phyloP scores from a whole-genome alignment of 2,888 invertebrate genomes.

The Proisotoma minuta region DNA sequence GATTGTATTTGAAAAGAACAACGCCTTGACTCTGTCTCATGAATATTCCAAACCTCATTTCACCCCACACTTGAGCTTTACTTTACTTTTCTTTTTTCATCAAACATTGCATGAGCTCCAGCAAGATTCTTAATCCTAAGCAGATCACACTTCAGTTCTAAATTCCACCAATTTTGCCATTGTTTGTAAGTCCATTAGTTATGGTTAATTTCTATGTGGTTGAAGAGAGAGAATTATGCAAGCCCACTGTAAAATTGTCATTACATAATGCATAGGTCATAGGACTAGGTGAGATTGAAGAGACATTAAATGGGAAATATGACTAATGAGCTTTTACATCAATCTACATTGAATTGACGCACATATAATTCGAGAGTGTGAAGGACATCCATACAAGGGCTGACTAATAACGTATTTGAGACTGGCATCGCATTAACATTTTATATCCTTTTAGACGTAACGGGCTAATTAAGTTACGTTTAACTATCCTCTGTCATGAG shows the following conservation, averaged over 20 bases:
- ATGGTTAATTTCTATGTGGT: background rate
- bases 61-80: constrained; percentile 11
- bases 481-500: no score
- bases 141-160: constrained; percentile 15
- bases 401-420: no score
- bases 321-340: background rate
- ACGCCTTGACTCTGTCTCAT: constrained; percentile 14
- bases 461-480: no score
- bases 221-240: background rate
- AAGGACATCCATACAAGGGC: background rate
- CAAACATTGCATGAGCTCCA: constrained; percentile 10
- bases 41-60: constrained; percentile 27
- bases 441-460: no score
- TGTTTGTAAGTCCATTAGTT: background rate
- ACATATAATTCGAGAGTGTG: background rate
- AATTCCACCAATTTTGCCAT: background rate
- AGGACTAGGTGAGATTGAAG: background rate
- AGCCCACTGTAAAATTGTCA: no score
- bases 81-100: background rate
- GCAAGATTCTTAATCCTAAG: constrained; percentile 23
- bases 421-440: no score
- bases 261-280: no score
- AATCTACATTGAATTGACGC: background rate
- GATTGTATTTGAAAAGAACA: background rate
- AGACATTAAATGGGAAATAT: background rate